Base-by-base conservation (phyloP, 2,888 invertebrate genomes). In the Helicoverpa assulta region DNA sequence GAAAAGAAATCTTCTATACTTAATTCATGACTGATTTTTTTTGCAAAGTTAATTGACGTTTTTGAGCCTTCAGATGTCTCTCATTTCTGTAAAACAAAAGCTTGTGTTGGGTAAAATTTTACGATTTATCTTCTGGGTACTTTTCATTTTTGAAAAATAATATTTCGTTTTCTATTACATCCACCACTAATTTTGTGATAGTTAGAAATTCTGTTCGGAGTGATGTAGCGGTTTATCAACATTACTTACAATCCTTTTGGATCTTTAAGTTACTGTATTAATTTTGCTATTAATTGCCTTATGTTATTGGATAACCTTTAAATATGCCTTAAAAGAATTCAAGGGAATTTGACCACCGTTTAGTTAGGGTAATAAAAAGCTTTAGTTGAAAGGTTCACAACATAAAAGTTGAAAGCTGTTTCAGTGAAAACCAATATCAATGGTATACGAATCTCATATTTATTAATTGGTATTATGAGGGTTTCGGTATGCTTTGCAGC, bases 221-320 rank as follows among this genome's bases (percentile, higher is more conserved):
- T 43, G 6, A 54, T 52, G 76, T 58, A 51, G 1, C n/a, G 26
- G 43, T 40, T 51, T 76, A 55, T 71, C 58, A 71, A 47, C 37
- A 5, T 47, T 54, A 59, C 55, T 55, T 52, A 52, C 19, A 21
- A 29, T 52, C 72, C 51, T 43, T 52, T 43, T 14, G 33, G 40
- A 16, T 59, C 59, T 63, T 58, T 55, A 59, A 21, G 43, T 51
- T 37, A n/a, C n/a, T n/a, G n/a, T n/a, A n/a, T n/a, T n/a, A n/a
- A n/a, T n/a, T n/a, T n/a, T n/a, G n/a, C n/a, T n/a, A n/a, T n/a
- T n/a, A n/a, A n/a, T n/a, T n/a, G n/a, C n/a, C n/a, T 51, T 43
- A 50, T 12, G 55, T 47, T 52, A 64, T 64, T 57, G 33, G 2
- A 37, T 71, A 52, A 65, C 19, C 14, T 8, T 40, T 33, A 43